Evolutionary conservation across 1,140 invertebrate species (phyloP).

Genomic region (Ceratitis capitata): DNA sequence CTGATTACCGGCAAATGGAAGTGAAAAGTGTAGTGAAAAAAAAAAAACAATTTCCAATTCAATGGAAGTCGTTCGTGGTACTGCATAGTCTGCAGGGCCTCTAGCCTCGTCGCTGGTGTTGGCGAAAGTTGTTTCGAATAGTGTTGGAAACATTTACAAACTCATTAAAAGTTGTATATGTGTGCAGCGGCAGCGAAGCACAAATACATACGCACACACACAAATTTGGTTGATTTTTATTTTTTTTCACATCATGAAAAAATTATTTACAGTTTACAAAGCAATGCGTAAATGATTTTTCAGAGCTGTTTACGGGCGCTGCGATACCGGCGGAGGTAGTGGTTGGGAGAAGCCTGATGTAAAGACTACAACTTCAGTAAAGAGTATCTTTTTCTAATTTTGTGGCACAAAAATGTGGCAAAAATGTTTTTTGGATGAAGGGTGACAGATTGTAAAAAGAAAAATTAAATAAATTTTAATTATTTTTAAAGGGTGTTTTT

Average conservation of each 20-base stretch:
- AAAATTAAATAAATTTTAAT: no score
- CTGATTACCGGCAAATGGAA: background rate
- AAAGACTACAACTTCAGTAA: background rate
- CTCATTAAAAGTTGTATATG: constrained; percentile 26
- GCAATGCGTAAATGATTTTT: background rate
- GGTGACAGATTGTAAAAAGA: no score
- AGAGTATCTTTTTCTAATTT: background rate
- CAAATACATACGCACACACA: background rate
- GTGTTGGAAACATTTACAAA: constrained; percentile 33
- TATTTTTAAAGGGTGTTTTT: no score
- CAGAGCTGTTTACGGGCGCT: background rate
- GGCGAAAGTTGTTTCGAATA: constrained; percentile 27
- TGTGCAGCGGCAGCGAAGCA: background rate
- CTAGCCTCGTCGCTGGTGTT: background rate
- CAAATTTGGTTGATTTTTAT: background rate
- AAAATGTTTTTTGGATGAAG: no score
- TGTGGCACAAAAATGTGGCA: background rate
- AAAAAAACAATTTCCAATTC: background rate
- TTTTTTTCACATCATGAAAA: background rate
- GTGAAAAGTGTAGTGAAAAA: background rate
- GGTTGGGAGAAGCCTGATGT: background rate
- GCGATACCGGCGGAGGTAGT: background rate
- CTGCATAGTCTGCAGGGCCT: no score
- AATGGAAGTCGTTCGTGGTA: background rate
- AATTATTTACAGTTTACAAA: background rate